Conservation (phyloP, 2,888 invertebrate species). For the Epinotia nisella region DNA sequence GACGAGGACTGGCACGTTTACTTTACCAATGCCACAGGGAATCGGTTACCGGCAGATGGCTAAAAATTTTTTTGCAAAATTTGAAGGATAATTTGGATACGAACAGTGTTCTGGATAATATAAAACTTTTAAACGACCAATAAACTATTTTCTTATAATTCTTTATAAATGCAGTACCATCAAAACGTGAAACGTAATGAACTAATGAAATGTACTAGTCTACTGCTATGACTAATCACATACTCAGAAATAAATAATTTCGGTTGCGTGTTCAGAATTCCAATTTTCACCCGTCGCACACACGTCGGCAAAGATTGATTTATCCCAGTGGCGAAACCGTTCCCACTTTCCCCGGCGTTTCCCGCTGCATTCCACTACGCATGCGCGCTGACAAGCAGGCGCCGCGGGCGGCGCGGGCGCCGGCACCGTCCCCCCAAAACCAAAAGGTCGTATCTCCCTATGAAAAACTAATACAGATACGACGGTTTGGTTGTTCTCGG, state of each 20-base stretch:
- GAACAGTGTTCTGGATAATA: too few relatives aligned
- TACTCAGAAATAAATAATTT: background rate
- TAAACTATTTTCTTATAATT: too few relatives aligned
- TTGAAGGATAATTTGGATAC: too few relatives aligned
- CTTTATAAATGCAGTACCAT: background rate
- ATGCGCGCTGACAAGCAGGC: conserved; percentile 23
- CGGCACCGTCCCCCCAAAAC: conserved; percentile 6
- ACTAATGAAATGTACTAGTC: background rate
- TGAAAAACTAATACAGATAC: background rate
- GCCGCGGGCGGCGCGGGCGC: conserved; percentile 36
- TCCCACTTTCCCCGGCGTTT: conserved; percentile 25
- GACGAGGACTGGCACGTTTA: too few relatives aligned
- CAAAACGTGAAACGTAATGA: background rate
- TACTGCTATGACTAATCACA: background rate
- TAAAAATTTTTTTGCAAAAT: too few relatives aligned
- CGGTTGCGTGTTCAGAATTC: conserved; percentile 10
- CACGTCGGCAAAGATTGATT: conserved; percentile 19
- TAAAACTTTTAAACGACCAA: background rate
- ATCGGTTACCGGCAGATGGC: too few relatives aligned
- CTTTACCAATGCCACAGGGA: too few relatives aligned
- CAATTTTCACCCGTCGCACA: conserved; percentile 27
- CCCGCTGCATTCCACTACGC: conserved; percentile 10
- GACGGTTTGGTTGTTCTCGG: background rate
- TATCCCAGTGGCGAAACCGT: conserved; percentile 18
- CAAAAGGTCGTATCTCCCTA: background rate